These are phyloP conservation scores for Palythoa caribaeorum DNA, from an alignment of 92 coral and sea anemone species.

Conservation along the genomic window DNA sequence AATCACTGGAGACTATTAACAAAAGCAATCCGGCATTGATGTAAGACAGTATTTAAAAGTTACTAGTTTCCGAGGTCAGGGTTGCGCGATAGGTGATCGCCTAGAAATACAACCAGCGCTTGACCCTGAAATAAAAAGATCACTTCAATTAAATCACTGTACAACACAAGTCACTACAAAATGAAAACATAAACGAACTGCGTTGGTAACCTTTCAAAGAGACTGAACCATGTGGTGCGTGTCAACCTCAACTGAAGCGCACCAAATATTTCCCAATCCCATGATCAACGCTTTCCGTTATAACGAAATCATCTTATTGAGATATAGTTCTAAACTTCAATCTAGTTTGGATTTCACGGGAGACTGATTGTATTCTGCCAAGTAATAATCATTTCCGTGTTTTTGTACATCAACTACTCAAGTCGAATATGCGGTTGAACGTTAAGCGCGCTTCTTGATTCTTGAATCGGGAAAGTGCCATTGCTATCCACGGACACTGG, in stretches of 20 bases:
- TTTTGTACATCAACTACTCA: slow-evolving; percentile 1
- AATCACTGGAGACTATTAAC: background rate
- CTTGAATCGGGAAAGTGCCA: background rate
- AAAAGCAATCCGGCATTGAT: background rate
- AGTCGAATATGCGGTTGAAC: background rate
- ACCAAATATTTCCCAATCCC: background rate
- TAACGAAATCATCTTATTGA: slow-evolving; percentile 13
- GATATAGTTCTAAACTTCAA: background rate
- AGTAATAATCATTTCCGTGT: slow-evolving; percentile 45
- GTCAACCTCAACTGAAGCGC: slow-evolving; percentile 19
- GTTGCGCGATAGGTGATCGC: slow-evolving; percentile 62
- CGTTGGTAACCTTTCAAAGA: background rate
- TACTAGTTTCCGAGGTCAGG: slow-evolving; percentile 42
- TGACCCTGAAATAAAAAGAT: slow-evolving; percentile 70
- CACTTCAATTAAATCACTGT: slow-evolving; percentile 61
- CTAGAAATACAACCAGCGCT: slow-evolving; percentile 59
- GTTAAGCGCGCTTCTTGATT: slow-evolving; percentile 26
- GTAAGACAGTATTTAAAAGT: slow-evolving; percentile 2
- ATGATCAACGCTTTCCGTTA: background rate
- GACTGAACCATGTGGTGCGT: background rate
- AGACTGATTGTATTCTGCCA: slow-evolving; percentile 33
- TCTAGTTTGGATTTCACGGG: slow-evolving; percentile 30
- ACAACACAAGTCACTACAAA: slow-evolving; percentile 46
- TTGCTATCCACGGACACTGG: background rate
- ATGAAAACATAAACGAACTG: slow-evolving; percentile 24